Conservation (phyloP, 2,888 invertebrate species). For the Diogma glabrata region DNA sequence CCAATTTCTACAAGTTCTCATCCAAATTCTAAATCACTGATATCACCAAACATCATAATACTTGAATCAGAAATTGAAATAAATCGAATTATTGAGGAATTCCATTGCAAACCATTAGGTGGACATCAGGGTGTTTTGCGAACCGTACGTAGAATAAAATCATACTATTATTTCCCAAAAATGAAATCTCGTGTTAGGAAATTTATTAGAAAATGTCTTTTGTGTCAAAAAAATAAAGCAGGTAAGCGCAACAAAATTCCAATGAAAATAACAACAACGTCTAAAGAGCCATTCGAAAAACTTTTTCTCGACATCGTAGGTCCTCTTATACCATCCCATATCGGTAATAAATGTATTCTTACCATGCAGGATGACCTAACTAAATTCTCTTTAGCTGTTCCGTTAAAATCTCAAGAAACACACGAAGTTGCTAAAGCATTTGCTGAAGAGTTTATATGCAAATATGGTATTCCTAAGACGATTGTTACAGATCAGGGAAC, state of each 20-base stretch:
- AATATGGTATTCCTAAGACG: not conserved
- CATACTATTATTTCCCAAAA: not conserved
- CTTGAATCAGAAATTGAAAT: not conserved
- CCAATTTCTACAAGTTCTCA: no score
- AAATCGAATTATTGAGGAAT: not conserved
- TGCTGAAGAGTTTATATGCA: not conserved
- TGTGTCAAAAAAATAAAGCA: no score
- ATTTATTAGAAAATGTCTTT: not conserved
- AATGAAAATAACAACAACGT: not conserved
- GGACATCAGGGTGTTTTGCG: not conserved
- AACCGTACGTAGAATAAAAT: not conserved
- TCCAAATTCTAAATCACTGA: not conserved
- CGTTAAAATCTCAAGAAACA: constrained; percentile 25
- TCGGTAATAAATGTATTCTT: constrained; percentile 18
- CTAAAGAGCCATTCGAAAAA: not conserved
- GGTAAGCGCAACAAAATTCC: not conserved
- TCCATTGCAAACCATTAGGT: not conserved
- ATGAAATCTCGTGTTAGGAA: not conserved
- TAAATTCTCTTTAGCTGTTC: constrained; percentile 25
- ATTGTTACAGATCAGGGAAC: not conserved
- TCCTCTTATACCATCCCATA: not conserved
- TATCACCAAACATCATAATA: not conserved
- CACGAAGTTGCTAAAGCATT: constrained; percentile 21
- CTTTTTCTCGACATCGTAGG: not conserved
- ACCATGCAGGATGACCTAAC: constrained; percentile 28